Evolutionary conservation across 2,113 vertebrate species (phyloP), one percentile per base, ranked within the genome.

Genomic region (Speoplatyrhinus poulsoni): DNA sequence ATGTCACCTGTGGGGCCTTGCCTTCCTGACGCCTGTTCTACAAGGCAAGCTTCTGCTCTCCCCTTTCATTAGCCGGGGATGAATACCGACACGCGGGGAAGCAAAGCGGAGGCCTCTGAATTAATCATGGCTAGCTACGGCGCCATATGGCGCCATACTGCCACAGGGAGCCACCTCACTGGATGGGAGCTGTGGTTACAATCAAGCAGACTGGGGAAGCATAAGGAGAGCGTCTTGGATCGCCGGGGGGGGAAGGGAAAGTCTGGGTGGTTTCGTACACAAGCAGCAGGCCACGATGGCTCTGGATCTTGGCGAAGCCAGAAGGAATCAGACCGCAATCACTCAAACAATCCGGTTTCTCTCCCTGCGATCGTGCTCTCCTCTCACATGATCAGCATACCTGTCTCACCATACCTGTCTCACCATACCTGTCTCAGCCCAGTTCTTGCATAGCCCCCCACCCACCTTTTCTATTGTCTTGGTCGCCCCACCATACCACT

Each of bases 1-100:
- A 60, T 67, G 11, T 82, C 80, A 86, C 81, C 86, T 82, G 82
- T 73, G 67, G 60, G 76, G 59, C 13, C 75, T 15, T 52, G 56
- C 69, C 67, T 68, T 10, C 54, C 46, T 67, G 75, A 83, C 81
- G 84, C 76, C 82, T 82, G 77, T 50, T 65, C 60, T 1, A 62
- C 61, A 26, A 57, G 3, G 9, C 74, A 62, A 59, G n/a, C 73
- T 63, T 70, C 47, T 41, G 59, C 12, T 76, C 60, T 67, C 55
- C 53, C 52, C 53, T 73, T 81, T 81, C 72, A 81, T 85, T 65
- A 76, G 62, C 50, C 3, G 3, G 65, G 69, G 61, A 75, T 73
- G 75, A 82, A 78, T 69, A 77, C 36, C 1, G 36, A 8, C 36
- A 5, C 36, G 36, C 36, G 36, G 4, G 5, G 36, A 41, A 41